These are phyloP conservation scores for Hybos culiciformis DNA, from an alignment of 2,888 invertebrate genomes.

Conservation along the genomic window DNA sequence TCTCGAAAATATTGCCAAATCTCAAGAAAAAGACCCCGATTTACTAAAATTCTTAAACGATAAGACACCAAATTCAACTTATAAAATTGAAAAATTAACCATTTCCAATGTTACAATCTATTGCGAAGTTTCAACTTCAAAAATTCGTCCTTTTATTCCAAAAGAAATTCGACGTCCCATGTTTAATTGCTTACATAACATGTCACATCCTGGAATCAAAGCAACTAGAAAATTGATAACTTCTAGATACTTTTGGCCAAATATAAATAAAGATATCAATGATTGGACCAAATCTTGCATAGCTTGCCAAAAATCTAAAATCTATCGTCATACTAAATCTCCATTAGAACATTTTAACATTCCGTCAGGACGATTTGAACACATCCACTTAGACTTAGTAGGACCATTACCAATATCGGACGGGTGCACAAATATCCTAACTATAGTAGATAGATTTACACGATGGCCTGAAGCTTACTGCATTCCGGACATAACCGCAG, in stretches of 20 bases:
- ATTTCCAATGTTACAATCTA: no score
- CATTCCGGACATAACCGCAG: constrained; percentile 15
- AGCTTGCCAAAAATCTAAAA: constrained; percentile 23
- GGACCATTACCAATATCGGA: constrained; percentile 21
- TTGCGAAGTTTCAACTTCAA: neutral
- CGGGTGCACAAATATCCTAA: constrained; percentile 18
- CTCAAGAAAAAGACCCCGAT: constrained; percentile 1
- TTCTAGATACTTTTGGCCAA: constrained; percentile 20
- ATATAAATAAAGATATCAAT: constrained; percentile 18
- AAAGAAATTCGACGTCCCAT: constrained; percentile 6
- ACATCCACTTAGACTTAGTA: constrained; percentile 25
- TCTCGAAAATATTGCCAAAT: neutral
- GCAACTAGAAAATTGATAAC: constrained; percentile 15
- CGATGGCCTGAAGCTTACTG: constrained; percentile 17
- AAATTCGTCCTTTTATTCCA: constrained; percentile 16
- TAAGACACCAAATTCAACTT: constrained; percentile 3
- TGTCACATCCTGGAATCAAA: constrained; percentile 15
- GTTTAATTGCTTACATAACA: neutral
- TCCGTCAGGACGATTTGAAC: constrained; percentile 21
- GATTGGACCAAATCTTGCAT: constrained; percentile 22
- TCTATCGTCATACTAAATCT: constrained; percentile 18
- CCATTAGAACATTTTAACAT: constrained; percentile 15
- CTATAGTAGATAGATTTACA: constrained; percentile 19
- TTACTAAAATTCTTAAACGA: neutral
- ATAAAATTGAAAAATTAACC: neutral